phyloP scores from a whole-genome alignment of 2,797 vertebrate genomes.

The Sebastes wilsoni region DNA sequence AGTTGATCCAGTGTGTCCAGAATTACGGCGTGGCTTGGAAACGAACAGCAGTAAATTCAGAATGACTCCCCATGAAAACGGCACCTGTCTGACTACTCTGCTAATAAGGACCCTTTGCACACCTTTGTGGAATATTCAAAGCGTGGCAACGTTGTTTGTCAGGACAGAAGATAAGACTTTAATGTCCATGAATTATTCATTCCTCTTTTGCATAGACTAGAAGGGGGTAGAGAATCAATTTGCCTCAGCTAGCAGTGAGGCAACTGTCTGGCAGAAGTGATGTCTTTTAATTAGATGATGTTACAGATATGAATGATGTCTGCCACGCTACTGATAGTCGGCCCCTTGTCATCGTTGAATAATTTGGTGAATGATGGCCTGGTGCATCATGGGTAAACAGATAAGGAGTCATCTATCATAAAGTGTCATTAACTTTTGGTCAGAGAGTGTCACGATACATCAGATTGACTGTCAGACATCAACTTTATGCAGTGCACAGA shows the following conservation, averaged over 20 bases:
- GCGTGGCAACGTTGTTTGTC: slow-evolving; percentile 74
- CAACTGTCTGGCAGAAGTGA: slow-evolving; percentile 70
- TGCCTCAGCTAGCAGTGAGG: slow-evolving; percentile 66
- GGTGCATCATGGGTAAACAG: slow-evolving; percentile 70
- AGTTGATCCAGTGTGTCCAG: slow-evolving; percentile 42
- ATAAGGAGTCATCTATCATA: slow-evolving; percentile 66
- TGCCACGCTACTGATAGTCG: slow-evolving; percentile 60
- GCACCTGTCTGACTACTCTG: slow-evolving; percentile 53
- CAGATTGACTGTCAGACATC: slow-evolving; percentile 1
- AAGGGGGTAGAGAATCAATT: slow-evolving; percentile 68
- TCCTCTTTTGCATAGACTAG: slow-evolving; percentile 51
- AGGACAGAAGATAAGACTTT: slow-evolving; percentile 74
- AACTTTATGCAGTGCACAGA: background rate
- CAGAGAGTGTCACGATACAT: slow-evolving; percentile 18
- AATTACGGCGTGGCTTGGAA: slow-evolving; percentile 27
- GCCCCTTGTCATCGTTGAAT: slow-evolving; percentile 53
- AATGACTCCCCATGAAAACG: slow-evolving; percentile 45
- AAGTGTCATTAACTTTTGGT: slow-evolving; percentile 58
- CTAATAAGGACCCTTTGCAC: slow-evolving; percentile 60
- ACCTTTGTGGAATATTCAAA: slow-evolving; percentile 75
- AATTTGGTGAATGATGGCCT: slow-evolving; percentile 58
- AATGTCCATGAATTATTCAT: slow-evolving; percentile 81
- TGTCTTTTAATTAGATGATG: slow-evolving; percentile 81
- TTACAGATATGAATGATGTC: slow-evolving; percentile 75
- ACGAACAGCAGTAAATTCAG: slow-evolving; percentile 44